Percentiles rank a stretch among this genome's conserved stretches.
Evolutionary conservation across 2,888 invertebrate genomes (phyloP).

Genomic region (Drosophila crucigera): DNA sequence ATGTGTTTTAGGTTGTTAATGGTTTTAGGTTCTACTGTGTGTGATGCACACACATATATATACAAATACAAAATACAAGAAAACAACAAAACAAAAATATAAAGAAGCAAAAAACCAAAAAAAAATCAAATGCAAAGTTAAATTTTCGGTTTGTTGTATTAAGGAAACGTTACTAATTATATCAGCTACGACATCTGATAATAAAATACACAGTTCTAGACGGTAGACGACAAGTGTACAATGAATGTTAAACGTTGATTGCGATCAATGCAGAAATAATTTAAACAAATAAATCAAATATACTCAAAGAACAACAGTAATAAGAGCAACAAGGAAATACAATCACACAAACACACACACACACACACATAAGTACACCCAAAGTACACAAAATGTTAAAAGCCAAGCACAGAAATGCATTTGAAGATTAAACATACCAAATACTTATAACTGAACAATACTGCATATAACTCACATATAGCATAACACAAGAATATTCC

Average conservation of each 20-base stretch:
- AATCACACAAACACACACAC: constrained; percentile 23
- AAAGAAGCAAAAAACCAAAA: constrained; percentile 15
- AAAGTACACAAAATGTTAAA: constrained; percentile 51
- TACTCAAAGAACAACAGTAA: constrained; percentile 37
- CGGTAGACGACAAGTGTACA: constrained; percentile 69
- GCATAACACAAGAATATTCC: constrained; percentile 26
- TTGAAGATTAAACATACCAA: constrained; percentile 60
- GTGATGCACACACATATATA: constrained; percentile 21
- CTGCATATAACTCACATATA: constrained; percentile 43
- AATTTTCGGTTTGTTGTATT: constrained; percentile 65
- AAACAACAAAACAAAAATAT: constrained; percentile 9
- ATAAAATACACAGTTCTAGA: constrained; percentile 80
- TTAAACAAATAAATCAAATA: constrained; percentile 5
- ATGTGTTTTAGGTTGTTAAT: constrained; percentile 49
- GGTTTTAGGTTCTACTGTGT: constrained; percentile 46
- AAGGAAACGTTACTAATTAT: constrained; percentile 70
- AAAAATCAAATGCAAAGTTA: constrained; percentile 43
- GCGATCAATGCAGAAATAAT: constrained; percentile 52
- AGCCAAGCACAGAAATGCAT: constrained; percentile 69
- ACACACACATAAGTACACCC: constrained; percentile 35
- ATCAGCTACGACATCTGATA: constrained; percentile 85
- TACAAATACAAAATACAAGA: neutral
- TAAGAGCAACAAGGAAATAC: constrained; percentile 21
- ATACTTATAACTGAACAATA: constrained; percentile 54
- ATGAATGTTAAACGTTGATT: constrained; percentile 75